These are phyloP conservation scores for Eptatretus burgeri DNA, from an alignment of 2,113 vertebrate genomes.

Conservation along the genomic window DNA sequence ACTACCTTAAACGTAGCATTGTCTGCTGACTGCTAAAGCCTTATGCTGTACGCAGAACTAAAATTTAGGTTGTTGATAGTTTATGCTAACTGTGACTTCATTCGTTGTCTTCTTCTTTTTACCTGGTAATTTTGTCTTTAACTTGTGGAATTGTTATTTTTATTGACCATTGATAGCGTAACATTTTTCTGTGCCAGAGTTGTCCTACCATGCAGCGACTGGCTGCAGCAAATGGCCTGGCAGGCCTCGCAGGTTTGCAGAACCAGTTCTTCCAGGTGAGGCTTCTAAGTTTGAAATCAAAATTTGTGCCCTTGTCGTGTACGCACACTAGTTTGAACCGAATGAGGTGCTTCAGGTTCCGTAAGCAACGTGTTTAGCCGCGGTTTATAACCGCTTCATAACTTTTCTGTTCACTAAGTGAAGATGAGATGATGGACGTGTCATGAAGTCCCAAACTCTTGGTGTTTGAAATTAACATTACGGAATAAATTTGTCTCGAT, in stretches of 20 bases:
- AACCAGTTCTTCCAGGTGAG: conserved; percentile 37
- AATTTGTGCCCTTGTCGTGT: background rate
- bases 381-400: too few relatives aligned
- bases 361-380: conserved; percentile 10
- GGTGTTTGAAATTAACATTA: background rate
- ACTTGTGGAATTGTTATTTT: conserved; percentile 9
- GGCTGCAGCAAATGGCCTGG: conserved; percentile 48
- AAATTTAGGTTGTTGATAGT: background rate
- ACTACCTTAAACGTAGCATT: too few relatives aligned
- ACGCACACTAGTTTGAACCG: background rate
- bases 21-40: too few relatives aligned
- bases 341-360: background rate
- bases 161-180: conserved; percentile 1
- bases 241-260: conserved; percentile 62
- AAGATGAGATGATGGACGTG: conserved; percentile 11
- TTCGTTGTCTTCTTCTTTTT: background rate
- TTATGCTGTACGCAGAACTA: too few relatives aligned
- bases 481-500: background rate
- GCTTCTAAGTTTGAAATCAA: background rate
- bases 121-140: background rate
- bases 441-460: conserved; percentile 12
- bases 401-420: conserved; percentile 10
- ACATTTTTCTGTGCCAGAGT: conserved; percentile 18
- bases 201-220: conserved; percentile 78
- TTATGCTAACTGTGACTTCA: background rate